A percentile compares a stretch with the other conserved stretches of the same genome.
These are phyloP conservation scores for Punctoribates punctum DNA, from an alignment of 2,888 invertebrate genomes.

Conservation along the genomic window DNA sequence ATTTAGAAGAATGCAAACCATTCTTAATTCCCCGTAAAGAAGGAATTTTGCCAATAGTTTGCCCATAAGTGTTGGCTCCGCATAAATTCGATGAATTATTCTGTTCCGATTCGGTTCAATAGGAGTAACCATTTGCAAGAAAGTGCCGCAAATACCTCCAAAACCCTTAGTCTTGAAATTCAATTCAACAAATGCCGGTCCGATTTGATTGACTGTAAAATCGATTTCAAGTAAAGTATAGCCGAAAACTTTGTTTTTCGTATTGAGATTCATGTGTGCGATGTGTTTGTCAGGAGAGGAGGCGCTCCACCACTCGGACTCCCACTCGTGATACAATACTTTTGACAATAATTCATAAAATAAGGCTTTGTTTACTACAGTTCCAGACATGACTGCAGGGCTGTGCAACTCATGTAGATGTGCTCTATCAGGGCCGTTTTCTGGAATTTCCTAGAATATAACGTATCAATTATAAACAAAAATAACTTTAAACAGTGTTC, in stretches of 20 bases:
- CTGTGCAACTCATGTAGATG: slow-evolving; percentile 75
- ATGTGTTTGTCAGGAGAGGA: slow-evolving; percentile 60
- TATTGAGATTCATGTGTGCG: slow-evolving; percentile 63
- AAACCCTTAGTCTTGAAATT: slow-evolving; percentile 59
- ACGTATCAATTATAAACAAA: too few species aligned
- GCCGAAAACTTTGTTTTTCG: slow-evolving; percentile 63
- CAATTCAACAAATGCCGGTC: slow-evolving; percentile 73
- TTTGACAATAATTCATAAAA: neutral
- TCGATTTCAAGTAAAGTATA: slow-evolving; percentile 60
- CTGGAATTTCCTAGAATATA: slow-evolving; percentile 85
- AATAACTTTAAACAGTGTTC: too few species aligned
- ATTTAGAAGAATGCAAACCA: slow-evolving; percentile 35
- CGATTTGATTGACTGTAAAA: slow-evolving; percentile 66
- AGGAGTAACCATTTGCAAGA: slow-evolving; percentile 74
- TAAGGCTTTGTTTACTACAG: slow-evolving; percentile 52
- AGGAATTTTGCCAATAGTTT: slow-evolving; percentile 65
- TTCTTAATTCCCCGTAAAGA: slow-evolving; percentile 62
- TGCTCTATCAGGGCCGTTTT: slow-evolving; percentile 80
- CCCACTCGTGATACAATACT: slow-evolving; percentile 62
- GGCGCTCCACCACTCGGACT: slow-evolving; percentile 61
- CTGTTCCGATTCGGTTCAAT: slow-evolving; percentile 70
- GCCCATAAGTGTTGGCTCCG: slow-evolving; percentile 58
- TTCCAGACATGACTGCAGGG: slow-evolving; percentile 57
- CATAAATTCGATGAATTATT: slow-evolving; percentile 73
- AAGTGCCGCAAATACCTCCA: slow-evolving; percentile 56